Evolutionary conservation across 2,888 invertebrate genomes (phyloP), one percentile per base, ranked within the genome.

Genomic region (Didymodactylos carnosus): DNA sequence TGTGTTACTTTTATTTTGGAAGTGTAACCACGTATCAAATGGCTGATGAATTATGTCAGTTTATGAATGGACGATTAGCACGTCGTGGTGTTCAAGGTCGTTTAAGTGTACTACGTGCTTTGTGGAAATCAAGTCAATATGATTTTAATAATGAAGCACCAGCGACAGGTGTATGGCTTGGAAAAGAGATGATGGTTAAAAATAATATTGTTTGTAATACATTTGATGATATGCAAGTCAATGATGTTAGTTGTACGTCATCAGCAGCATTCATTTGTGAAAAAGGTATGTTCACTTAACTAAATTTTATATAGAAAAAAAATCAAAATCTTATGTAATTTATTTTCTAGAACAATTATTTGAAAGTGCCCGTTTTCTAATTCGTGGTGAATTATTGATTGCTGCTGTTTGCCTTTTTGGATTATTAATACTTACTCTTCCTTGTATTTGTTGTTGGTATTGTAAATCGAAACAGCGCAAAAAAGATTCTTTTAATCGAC

Each of bases 401-500:
- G 74, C 74, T 25, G 25, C 71, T 4, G 71, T 8, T n/a, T 41
- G 71, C 14, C 16, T 72, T 11, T 3, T 74, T 1, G 16, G 71
- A 16, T 53, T n/a, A 23, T 53, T 71, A 11, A 35, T 74, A 13
- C 25, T 74, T 29, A 27, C 71, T 0, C 14, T 71, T 10, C 10
- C 62, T 25, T 72, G 71, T 25, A 1, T 62, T 62, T 62, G 35
- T 35, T 62, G 62, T 35, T 74, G 71, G 71, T 11, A 29, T 13
- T 71, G 43, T 39, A 74, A 74, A 39, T 74, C 74, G 0, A n/a
- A 39, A 23, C 39, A 27, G 10, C 51, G 74, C 25, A 49, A 51
- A n/a, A 74, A 74, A 74, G 74, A 74, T n/a, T 53, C 71, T 43
- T 25, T 74, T 35, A 40, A 72, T 25, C 53, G 74, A 69, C 74